A percentile compares a stretch with the other conserved stretches of the same genome.
Evolutionary conservation across 2,113 vertebrate genomes (phyloP).

Genomic region (Turdus rufiventris): DNA sequence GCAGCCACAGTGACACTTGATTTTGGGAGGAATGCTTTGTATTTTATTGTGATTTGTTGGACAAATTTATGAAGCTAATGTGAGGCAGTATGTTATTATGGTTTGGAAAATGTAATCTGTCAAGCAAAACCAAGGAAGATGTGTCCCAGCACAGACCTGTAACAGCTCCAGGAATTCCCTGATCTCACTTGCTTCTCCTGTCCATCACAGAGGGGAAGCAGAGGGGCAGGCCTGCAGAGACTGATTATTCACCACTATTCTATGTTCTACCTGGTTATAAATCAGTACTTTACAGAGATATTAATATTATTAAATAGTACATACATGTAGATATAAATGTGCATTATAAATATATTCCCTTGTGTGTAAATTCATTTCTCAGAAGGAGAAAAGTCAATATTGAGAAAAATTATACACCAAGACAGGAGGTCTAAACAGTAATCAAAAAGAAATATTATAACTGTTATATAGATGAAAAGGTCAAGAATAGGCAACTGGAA

Average conservation of each 20-base stretch:
- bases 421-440: neutral
- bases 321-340: neutral
- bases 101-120: neutral
- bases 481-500: neutral
- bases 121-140: neutral
- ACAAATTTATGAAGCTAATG: neutral
- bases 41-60: neutral
- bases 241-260: neutral
- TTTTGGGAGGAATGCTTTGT: neutral
- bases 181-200: neutral
- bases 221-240: neutral
- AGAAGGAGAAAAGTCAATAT: neutral
- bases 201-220: neutral
- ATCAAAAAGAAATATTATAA: neutral
- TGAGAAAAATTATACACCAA: neutral
- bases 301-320: neutral
- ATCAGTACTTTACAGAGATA: neutral
- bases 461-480: neutral
- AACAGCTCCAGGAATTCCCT: neutral
- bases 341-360: neutral
- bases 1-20: neutral
- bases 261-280: neutral
- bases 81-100: neutral
- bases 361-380: neutral
- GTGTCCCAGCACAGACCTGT: neutral